Evolutionary conservation across 1,140 invertebrate species (phyloP).

Genomic region (Plectrocnemia conspersa): DNA sequence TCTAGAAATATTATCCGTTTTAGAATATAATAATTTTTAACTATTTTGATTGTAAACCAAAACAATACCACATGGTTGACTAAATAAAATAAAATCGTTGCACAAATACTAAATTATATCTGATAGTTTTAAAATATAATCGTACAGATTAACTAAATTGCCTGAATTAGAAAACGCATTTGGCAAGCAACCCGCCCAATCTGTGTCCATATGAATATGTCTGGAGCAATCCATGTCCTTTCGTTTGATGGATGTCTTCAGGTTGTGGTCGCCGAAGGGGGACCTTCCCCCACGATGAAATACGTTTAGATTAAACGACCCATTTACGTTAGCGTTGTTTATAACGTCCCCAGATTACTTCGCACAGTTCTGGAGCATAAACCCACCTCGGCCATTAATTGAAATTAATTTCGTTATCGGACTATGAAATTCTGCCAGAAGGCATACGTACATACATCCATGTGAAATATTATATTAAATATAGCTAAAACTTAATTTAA

Average conservation of each 20-base stretch:
- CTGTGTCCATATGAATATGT: constrained; percentile 35
- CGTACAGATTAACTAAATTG: too few relatives aligned
- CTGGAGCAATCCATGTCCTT: constrained; percentile 28
- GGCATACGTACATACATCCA: neutral
- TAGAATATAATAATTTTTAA: too few relatives aligned
- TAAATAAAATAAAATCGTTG: too few relatives aligned
- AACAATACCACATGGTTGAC: too few relatives aligned
- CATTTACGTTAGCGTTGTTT: constrained; percentile 36
- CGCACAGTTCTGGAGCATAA: neutral
- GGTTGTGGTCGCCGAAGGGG: constrained; percentile 11
- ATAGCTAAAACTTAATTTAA: neutral
- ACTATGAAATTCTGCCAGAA: constrained; percentile 12
- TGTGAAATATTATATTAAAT: neutral
- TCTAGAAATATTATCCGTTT: too few relatives aligned
- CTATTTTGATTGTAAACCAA: too few relatives aligned
- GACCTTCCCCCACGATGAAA: constrained; percentile 9
- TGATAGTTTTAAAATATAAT: too few relatives aligned
- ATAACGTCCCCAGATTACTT: constrained; percentile 33
- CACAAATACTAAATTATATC: too few relatives aligned
- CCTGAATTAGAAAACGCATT: too few relatives aligned
- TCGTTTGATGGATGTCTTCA: constrained; percentile 34
- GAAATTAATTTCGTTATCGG: constrained; percentile 36
- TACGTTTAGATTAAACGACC: constrained; percentile 33
- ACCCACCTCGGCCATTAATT: constrained; percentile 33
- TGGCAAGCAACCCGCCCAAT: constrained; percentile 19